Base-by-base conservation (phyloP, 2,888 invertebrate species). In the Polydrusus pterygomalis region DNA sequence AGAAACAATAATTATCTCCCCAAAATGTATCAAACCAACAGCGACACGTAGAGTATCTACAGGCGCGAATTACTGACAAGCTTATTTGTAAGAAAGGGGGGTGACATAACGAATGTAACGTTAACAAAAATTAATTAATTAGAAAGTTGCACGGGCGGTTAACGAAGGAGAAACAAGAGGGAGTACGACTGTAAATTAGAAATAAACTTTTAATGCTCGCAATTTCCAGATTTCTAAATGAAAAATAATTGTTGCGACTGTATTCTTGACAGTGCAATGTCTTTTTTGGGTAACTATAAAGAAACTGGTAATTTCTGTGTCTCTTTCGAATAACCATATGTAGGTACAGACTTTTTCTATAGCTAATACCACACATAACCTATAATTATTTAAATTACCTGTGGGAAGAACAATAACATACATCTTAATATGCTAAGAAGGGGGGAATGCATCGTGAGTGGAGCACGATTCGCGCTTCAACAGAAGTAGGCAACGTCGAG, bases 201-300 rank as follows among this genome's bases (percentile, higher is more conserved):
- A 83, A 83, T 83, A 83, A 84, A 84, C 81, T 83, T 84, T 83
- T 83, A 84, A 83, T 83, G 83, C 79, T 80, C 81, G 82, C 82
- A 82, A 82, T 83, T 84, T 82, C 80, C 75, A 74, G 76, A 72
- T 69, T 76, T 7, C 78, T 80, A 83, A 83, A 84, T 83, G 83
- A 83, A 83, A 83, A 84, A 80, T 84, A 83, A 84, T 83, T 80
- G 81, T 74, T 70, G 77, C 65, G 78, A 70, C 77, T 75, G 63
- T 68, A 76, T 49, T n/a, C 63, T 69, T 74, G 64, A 65, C 72
- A 40, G 15, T 74, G 65, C 65, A 75, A n/a, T 49, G 13, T 34
- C n/a, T 7, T 58, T 18, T 60, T 60, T 18, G 11, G 17, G 47
- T 17, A 9, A 17, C 5, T 15, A 17, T 17, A 40, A 40, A 40